A percentile compares a stretch with the other conserved stretches of the same genome.
Evolutionary conservation across 1,140 invertebrate genomes (phyloP).

Genomic region (Musca vetustissima): DNA sequence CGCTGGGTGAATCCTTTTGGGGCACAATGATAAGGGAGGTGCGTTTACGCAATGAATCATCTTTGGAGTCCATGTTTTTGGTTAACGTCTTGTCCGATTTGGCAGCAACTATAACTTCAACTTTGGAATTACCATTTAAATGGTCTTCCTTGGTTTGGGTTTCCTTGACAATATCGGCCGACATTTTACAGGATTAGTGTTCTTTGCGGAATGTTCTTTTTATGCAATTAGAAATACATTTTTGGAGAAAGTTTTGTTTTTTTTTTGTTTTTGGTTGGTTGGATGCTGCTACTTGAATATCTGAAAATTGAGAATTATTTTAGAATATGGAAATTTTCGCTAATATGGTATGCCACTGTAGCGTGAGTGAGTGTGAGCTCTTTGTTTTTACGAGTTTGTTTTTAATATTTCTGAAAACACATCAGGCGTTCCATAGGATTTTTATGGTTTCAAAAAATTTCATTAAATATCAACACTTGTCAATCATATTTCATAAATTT

Average conservation of each 20-base stretch:
- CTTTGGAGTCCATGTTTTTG: slow-evolving; percentile 54
- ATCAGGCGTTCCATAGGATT: slow-evolving; percentile 11
- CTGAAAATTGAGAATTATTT: too few relatives aligned
- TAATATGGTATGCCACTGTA: too few relatives aligned
- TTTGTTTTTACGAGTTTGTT: too few relatives aligned
- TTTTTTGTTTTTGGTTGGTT: background rate
- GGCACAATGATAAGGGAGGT: slow-evolving; percentile 54
- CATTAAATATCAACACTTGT: slow-evolving; percentile 13
- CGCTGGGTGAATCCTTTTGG: slow-evolving; percentile 32
- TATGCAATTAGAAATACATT: background rate
- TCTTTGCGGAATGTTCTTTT: background rate
- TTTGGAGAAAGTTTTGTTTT: background rate
- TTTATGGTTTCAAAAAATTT: slow-evolving; percentile 10
- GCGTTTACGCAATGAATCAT: slow-evolving; percentile 52
- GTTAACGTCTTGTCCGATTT: slow-evolving; percentile 54
- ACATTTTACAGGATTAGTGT: slow-evolving; percentile 18
- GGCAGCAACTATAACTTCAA: slow-evolving; percentile 50
- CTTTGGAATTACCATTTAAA: slow-evolving; percentile 36
- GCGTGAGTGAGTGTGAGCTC: too few relatives aligned
- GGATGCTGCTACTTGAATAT: background rate
- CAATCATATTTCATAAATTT: slow-evolving; percentile 12
- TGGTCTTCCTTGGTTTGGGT: background rate
- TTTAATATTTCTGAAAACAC: too few relatives aligned
- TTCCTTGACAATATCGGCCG: slow-evolving; percentile 15
- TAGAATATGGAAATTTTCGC: too few relatives aligned